phyloP scores from a whole-genome alignment of 2,113 vertebrate species.

The Solea solea region DNA sequence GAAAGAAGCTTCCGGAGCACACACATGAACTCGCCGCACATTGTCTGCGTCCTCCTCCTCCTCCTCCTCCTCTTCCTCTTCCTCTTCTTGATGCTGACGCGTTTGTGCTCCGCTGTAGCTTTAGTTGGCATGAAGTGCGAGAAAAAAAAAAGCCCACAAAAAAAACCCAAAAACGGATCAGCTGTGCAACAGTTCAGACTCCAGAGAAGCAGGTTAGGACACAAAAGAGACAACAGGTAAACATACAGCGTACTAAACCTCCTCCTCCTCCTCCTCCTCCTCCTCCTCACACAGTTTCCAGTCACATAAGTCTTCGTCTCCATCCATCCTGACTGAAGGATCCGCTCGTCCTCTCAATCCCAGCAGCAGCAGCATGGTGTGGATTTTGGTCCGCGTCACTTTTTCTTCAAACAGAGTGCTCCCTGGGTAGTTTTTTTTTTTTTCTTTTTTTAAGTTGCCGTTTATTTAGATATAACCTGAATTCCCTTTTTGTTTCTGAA shows the following conservation, averaged over 20 bases:
- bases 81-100: background rate
- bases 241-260: slow-evolving; percentile 41
- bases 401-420: slow-evolving; percentile 71
- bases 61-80: slow-evolving; percentile 9
- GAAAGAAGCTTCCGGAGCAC: slow-evolving; percentile 17
- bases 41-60: slow-evolving; percentile 11
- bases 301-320: slow-evolving; percentile 44
- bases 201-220: slow-evolving; percentile 54
- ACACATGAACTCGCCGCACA: slow-evolving; percentile 6
- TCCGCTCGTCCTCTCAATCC: slow-evolving; percentile 53
- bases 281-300: slow-evolving; percentile 29
- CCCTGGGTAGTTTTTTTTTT: slow-evolving; percentile 77
- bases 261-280: background rate
- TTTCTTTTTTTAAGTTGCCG: slow-evolving; percentile 68
- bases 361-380: slow-evolving; percentile 72
- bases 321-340: slow-evolving; percentile 59
- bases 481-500: slow-evolving; percentile 82
- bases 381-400: slow-evolving; percentile 78
- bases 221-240: slow-evolving; percentile 64
- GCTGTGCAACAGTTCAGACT: slow-evolving; percentile 19
- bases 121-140: background rate
- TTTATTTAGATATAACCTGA: slow-evolving; percentile 80
- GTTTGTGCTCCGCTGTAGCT: background rate
- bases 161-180: background rate
- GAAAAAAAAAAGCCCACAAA: background rate